Evolutionary conservation across 2,888 invertebrate species (phyloP).

Genomic region (Leptogaster cylindrica): DNA sequence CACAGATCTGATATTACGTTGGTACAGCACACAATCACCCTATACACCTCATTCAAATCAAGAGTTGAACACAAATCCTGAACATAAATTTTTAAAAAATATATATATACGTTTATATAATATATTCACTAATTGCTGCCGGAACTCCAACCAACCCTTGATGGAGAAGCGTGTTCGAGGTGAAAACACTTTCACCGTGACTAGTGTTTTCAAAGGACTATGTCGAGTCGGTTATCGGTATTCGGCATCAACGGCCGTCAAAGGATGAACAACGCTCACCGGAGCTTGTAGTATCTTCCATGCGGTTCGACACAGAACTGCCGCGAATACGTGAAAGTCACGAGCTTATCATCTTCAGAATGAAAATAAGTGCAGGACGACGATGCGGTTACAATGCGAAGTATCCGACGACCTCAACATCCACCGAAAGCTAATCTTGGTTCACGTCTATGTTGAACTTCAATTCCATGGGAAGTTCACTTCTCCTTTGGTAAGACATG

Average conservation of each 20-base stretch:
- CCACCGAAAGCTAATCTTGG: neutral
- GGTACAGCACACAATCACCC: constrained; percentile 1
- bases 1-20: too few relatives aligned
- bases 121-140: constrained; percentile 9
- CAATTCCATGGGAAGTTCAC: neutral
- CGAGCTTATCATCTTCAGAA: constrained; percentile 26
- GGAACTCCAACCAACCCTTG: neutral
- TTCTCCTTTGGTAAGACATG: too few relatives aligned
- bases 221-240: constrained; percentile 2
- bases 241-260: too few relatives aligned
- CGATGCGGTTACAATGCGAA: neutral
- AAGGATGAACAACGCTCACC: too few relatives aligned
- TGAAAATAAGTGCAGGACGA: constrained; percentile 24
- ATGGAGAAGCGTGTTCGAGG: neutral
- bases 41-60: constrained; percentile 7
- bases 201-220: neutral
- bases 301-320: constrained; percentile 41
- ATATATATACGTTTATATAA: too few relatives aligned
- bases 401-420: neutral
- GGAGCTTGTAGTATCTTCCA: too few relatives aligned
- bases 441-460: neutral
- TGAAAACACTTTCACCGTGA: neutral
- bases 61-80: constrained; percentile 1
- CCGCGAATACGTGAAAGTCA: constrained; percentile 35
- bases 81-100: too few relatives aligned